phyloP scores from a whole-genome alignment of 1,140 invertebrate genomes.

The Himalopsyche phryganea region DNA sequence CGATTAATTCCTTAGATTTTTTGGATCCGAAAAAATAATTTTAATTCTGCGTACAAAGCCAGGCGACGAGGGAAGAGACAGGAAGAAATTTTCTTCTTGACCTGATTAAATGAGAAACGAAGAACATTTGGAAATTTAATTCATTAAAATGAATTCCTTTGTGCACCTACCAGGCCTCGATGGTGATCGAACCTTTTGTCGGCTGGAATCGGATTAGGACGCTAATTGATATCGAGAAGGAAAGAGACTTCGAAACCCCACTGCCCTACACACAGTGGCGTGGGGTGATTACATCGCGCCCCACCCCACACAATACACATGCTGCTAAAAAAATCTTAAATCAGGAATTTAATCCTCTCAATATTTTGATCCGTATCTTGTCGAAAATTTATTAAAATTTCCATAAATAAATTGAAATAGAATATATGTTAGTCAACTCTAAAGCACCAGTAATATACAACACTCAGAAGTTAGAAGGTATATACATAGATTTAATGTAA shows the following conservation, averaged over 20 bases:
- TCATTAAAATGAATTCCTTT: conserved; percentile 35
- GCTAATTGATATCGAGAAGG: conserved; percentile 33
- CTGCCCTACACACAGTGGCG: neutral
- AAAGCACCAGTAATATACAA: too few species aligned
- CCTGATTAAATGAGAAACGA: conserved; percentile 10
- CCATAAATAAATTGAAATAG: too few species aligned
- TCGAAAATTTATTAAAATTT: too few species aligned
- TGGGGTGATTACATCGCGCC: neutral
- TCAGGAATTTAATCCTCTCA: too few species aligned
- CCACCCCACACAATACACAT: neutral
- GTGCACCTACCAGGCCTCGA: conserved; percentile 24
- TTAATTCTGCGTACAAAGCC: neutral
- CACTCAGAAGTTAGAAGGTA: too few species aligned
- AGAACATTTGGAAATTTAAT: conserved; percentile 31
- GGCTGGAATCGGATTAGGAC: conserved; percentile 30
- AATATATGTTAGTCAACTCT: too few species aligned
- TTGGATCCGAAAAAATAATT: neutral
- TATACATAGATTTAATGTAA: too few species aligned
- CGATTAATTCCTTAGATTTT: too few species aligned
- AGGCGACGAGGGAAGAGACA: neutral
- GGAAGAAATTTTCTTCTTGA: neutral
- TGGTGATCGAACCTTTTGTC: conserved; percentile 34
- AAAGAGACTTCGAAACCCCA: conserved; percentile 7
- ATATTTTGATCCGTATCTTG: too few species aligned
- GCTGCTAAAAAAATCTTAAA: too few species aligned